Conservation (phyloP, 2,888 invertebrate genomes). For the Synanthedon tipuliformis region DNA sequence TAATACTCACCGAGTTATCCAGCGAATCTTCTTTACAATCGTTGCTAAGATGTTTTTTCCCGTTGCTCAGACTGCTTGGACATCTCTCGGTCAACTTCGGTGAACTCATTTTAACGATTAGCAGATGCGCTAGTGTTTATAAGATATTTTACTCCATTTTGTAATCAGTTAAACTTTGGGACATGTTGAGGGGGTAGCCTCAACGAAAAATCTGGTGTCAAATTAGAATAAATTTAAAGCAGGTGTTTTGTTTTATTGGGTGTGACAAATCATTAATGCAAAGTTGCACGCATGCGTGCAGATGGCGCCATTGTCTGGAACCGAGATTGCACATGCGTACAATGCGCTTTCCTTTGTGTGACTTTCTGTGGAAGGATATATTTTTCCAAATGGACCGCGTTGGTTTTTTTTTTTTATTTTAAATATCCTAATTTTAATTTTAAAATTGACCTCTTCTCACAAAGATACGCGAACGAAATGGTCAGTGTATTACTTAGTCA, state of each 20-base stretch:
- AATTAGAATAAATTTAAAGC: neutral
- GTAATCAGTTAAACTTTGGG: too few species aligned
- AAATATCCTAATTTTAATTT: too few species aligned
- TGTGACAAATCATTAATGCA: constrained; percentile 34
- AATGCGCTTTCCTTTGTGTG: too few species aligned
- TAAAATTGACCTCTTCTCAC: too few species aligned
- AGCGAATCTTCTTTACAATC: constrained; percentile 56
- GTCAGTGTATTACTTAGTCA: too few species aligned
- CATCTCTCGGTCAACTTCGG: constrained; percentile 56
- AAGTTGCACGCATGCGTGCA: constrained; percentile 27
- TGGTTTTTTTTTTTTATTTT: too few species aligned
- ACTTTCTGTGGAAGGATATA: too few species aligned
- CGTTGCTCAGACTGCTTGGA: constrained; percentile 47
- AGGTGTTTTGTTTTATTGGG: constrained; percentile 7
- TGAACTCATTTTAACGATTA: constrained; percentile 38
- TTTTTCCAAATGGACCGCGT: too few species aligned
- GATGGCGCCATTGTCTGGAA: constrained; percentile 11
- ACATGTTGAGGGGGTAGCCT: neutral
- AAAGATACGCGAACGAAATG: too few species aligned
- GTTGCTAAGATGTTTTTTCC: constrained; percentile 41
- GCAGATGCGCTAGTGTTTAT: neutral
- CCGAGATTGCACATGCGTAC: neutral
- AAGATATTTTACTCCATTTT: neutral
- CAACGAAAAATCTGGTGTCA: neutral
- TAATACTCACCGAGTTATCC: constrained; percentile 53